These are phyloP conservation scores for Morone chrysops DNA, from an alignment of 2,113 vertebrate genomes.

Conservation along the genomic window DNA sequence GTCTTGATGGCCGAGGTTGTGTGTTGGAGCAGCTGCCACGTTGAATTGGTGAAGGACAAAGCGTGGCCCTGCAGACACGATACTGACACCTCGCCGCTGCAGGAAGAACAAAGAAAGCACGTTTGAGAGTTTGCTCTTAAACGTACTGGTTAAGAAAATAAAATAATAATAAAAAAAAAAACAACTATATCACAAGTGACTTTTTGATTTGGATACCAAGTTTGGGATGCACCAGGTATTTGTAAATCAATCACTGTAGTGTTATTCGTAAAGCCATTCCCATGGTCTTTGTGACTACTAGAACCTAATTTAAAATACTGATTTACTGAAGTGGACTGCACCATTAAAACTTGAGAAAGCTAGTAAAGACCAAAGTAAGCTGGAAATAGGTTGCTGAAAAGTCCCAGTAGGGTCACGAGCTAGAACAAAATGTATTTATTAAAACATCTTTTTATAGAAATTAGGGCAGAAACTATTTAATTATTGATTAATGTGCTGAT, in stretches of 20 bases:
- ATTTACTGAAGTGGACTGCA: not conserved
- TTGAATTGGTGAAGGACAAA: conserved; percentile 85
- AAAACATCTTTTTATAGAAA: no score
- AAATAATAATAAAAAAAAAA: no score
- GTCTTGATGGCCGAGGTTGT: conserved; percentile 86
- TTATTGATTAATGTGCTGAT: no score
- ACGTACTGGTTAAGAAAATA: not conserved
- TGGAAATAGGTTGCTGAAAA: not conserved
- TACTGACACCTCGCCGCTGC: conserved; percentile 89
- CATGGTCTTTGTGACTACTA: not conserved
- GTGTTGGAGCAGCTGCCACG: conserved; percentile 91
- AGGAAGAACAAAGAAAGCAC: conserved; percentile 15
- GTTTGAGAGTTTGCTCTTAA: not conserved
- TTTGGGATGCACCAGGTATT: not conserved
- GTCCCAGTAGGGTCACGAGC: no score
- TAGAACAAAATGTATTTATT: no score
- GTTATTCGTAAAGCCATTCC: not conserved
- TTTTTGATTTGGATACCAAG: not conserved
- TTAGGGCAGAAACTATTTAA: no score
- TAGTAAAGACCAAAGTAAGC: not conserved
- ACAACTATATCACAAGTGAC: not conserved
- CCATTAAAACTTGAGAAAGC: not conserved
- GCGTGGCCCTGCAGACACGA: conserved; percentile 88
- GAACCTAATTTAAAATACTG: not conserved
- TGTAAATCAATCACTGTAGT: not conserved